Evolutionary conservation across 2,797 vertebrate genomes (phyloP), one percentile per base, ranked within the genome.

Genomic region (Hephaestus fuliginosus): DNA sequence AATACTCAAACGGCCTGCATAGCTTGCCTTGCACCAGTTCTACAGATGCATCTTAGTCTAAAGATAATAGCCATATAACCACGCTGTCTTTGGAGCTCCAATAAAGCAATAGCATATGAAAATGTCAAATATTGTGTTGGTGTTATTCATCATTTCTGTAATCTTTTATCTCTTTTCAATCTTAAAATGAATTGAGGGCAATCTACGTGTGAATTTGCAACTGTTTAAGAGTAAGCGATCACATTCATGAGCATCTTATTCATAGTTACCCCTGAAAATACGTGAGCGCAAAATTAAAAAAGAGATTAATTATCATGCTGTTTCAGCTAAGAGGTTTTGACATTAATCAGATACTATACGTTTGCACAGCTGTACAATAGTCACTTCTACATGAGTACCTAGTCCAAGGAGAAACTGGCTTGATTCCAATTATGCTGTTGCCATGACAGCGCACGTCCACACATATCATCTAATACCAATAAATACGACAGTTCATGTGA

Each of bases 91-190:
- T 88, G 85, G 70, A 86, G 89, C 84, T 78, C 81, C 86, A 95
- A 93, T 93, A 93, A 95, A 94, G 74, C 85, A 78, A 56, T 36
- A 74, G 73, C 75, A 84, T 82, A 15, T 74, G 25, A 81, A 88
- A 89, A 84, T 18, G 2, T 20, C 41, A 22, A 53, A 65, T 57
- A 36, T 2, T 52, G 62, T 57, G 8, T 78, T 39, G 18, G 15
- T 46, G 33, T 81, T 44, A 46, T 30, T 82, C 48, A 15, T 76
- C 30, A n/a, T 67, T 28, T 70, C 49, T n/a, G 13, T 17, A 30
- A 30, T 8, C 2, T 39, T 69, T 68, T 1, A 30, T 7, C 3
- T 52, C 36, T 39, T 53, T 39, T n/a, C 18, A 25, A 46, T 57
- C 36, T 43, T 30, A 18, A 46, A 72, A 25, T 48, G 3, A 33